phyloP scores from a whole-genome alignment of 2,888 invertebrate species.

The Pseudococcus longispinus region DNA sequence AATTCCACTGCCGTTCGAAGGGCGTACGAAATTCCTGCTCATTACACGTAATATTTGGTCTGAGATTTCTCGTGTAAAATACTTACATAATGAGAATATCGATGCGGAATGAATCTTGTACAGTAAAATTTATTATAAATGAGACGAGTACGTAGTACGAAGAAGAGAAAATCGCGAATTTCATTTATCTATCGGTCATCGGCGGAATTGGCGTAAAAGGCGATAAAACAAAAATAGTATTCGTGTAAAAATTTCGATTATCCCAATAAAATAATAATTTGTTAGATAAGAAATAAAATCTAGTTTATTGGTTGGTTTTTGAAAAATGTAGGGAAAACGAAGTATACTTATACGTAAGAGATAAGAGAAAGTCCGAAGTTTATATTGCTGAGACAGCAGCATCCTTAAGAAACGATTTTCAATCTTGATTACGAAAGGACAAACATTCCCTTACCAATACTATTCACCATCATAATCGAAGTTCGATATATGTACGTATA shows the following conservation, averaged over 20 bases:
- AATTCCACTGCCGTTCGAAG: no score
- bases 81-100: no score
- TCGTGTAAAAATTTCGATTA: slow-evolving; percentile 46
- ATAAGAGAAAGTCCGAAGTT: slow-evolving; percentile 44
- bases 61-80: no score
- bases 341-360: neutral
- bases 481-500: neutral
- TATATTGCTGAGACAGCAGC: slow-evolving; percentile 43
- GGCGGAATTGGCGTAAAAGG: neutral
- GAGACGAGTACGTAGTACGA: neutral
- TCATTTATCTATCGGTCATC: slow-evolving; percentile 14
- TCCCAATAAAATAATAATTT: slow-evolving; percentile 45
- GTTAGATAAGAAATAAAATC: slow-evolving; percentile 45
- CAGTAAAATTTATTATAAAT: neutral
- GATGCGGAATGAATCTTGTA: no score
- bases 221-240: slow-evolving; percentile 30
- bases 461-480: slow-evolving; percentile 34
- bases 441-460: slow-evolving; percentile 15
- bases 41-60: no score
- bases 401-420: slow-evolving; percentile 41
- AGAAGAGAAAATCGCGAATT: slow-evolving; percentile 8
- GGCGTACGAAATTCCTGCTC: no score
- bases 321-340: slow-evolving; percentile 34
- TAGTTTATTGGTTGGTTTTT: slow-evolving; percentile 38
- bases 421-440: slow-evolving; percentile 37